Conservation (phyloP, 2,888 invertebrate genomes). For the Lapara coniferarum region DNA sequence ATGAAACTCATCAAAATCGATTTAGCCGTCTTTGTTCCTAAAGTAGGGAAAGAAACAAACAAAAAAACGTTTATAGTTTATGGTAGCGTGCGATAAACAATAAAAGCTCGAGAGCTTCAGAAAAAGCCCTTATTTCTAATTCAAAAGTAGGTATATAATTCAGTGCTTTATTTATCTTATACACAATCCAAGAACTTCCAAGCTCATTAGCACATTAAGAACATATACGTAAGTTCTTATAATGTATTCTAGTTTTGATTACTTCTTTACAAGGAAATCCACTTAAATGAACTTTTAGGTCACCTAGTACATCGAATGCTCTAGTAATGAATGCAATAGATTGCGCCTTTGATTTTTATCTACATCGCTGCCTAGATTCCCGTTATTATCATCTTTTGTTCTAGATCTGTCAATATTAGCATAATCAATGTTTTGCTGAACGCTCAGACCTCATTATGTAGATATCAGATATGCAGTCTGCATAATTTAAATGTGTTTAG, state of each 20-base stretch:
- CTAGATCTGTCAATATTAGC: constrained; percentile 18
- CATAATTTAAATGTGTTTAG: background rate
- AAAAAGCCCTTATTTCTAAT: too few relatives aligned
- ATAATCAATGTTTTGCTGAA: constrained; percentile 1
- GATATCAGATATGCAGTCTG: background rate
- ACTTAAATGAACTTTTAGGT: background rate
- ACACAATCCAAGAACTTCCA: too few relatives aligned
- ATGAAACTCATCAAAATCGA: too few relatives aligned
- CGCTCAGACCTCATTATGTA: background rate
- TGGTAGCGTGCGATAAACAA: too few relatives aligned
- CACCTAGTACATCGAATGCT: background rate
- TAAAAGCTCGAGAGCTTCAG: too few relatives aligned
- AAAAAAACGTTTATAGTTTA: too few relatives aligned
- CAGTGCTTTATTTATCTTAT: too few relatives aligned
- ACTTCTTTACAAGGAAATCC: background rate
- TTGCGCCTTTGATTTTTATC: background rate
- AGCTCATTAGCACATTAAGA: too few relatives aligned
- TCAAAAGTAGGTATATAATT: too few relatives aligned
- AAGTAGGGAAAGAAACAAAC: too few relatives aligned
- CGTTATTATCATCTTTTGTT: constrained; percentile 24
- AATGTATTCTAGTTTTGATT: background rate
- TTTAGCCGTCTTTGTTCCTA: too few relatives aligned
- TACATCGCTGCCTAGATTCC: constrained; percentile 1
- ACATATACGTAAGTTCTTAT: background rate
- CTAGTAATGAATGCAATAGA: background rate